Base-by-base conservation (phyloP, 1,140 invertebrate genomes). In the Pygmarrhopalites habei region DNA sequence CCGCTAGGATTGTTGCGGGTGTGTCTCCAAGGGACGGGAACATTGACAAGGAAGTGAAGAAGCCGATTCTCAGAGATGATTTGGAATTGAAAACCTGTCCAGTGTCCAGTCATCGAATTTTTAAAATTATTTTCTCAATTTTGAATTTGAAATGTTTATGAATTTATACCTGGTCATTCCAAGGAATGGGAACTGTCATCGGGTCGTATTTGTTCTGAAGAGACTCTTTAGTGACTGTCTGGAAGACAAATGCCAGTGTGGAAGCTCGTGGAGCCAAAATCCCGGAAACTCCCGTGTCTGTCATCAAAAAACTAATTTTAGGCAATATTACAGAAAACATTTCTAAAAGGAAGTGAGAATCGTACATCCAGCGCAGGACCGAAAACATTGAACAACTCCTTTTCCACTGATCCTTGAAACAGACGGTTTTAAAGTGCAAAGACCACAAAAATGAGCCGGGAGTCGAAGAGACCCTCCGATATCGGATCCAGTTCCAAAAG, bases 401-500 rank as follows among this genome's bases (percentile, higher is more conserved):
- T 28, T 19, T 7, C 23, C 32, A 46, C 59, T 62, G 2, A 67
- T 4, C 39, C 65, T 56, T n/a, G 29, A 14, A 25, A 19, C 62
- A 2, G 66, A 65, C 2, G 66, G 66, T 32, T 68, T 68, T 12
- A 68, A 61, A 19, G 47, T 32, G 19, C 53, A 17, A 58, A 68
- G 53, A 10, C 66, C 66, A 53, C 29, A 51, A 17, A 68, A 65
- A 59, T 65, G 62, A 23, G 62, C 57, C 23, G 66, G 66, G 44
- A 64, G 64, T 58, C 66, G 35, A 17, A 55, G 21, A 25, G 61
- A 64, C 12, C 66, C 66, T 41, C 77, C 79, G 35, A 80, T 76
- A 69, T 80, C 79, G 17, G 75, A 75, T 3, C 79, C 79, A 39
- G 35, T 39, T 39, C 35, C 35, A 17, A 39, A n/a, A n/a, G n/a